A percentile compares a stretch with the other conserved stretches of the same genome.
Conservation (phyloP, 2,888 invertebrate genomes). For the Drosophila birchii region DNA sequence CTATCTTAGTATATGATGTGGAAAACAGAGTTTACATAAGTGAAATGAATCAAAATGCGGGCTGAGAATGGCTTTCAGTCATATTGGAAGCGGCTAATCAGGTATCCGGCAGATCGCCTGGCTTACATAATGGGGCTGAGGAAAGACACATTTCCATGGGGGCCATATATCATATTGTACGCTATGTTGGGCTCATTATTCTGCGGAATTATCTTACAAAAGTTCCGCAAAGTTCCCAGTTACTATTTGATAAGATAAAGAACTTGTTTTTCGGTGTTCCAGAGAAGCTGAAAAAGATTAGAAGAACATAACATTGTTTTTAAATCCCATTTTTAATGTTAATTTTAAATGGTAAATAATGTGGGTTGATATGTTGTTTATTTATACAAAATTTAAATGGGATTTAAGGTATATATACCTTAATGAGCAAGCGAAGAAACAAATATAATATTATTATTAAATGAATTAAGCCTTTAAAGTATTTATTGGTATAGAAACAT, state of each 20-base stretch:
- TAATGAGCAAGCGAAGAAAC: no score
- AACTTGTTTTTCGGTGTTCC: slow-evolving; percentile 1
- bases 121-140: slow-evolving; percentile 26
- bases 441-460: no score
- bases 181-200: slow-evolving; percentile 12
- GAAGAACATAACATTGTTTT: not conserved
- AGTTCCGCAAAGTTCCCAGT: slow-evolving; percentile 7
- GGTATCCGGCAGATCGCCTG: slow-evolving; percentile 22
- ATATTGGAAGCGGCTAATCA: slow-evolving; percentile 20
- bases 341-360: not conserved
- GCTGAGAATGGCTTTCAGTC: slow-evolving; percentile 41
- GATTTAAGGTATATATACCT: not conserved
- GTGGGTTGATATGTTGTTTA: not conserved
- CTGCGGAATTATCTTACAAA: slow-evolving; percentile 22
- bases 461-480: no score
- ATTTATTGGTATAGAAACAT: no score
- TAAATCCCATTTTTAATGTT: not conserved
- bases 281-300: not conserved
- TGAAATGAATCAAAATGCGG: slow-evolving; percentile 36
- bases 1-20: slow-evolving; percentile 13
- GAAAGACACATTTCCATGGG: slow-evolving; percentile 4
- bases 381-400: not conserved
- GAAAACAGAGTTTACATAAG: slow-evolving; percentile 42
- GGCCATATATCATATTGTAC: slow-evolving; percentile 1
- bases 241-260: slow-evolving; percentile 35